These are phyloP conservation scores for Siniperca chuatsi DNA, from an alignment of 2,113 vertebrate genomes.

Conservation along the genomic window DNA sequence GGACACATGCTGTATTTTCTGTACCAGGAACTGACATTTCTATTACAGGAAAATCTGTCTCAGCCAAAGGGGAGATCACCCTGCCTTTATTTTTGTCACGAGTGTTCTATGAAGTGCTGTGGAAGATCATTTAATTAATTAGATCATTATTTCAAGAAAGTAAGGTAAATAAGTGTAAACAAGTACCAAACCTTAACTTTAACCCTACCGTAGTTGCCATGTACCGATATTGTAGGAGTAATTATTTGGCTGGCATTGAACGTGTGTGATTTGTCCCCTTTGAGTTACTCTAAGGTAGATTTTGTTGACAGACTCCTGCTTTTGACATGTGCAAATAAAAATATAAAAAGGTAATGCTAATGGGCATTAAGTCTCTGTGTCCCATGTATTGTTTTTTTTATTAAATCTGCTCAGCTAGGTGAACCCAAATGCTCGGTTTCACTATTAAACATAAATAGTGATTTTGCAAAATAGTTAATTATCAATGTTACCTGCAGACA, in stretches of 20 bases:
- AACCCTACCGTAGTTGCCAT: neutral
- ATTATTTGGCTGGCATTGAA: neutral
- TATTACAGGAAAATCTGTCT: conserved; percentile 3
- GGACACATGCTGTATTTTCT: neutral
- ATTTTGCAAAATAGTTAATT: no score
- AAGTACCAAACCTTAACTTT: neutral
- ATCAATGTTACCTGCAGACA: no score
- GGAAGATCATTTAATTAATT: neutral
- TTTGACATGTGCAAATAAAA: no score
- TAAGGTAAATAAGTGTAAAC: neutral
- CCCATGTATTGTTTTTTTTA: no score
- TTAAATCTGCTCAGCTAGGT: no score
- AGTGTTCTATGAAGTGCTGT: neutral
- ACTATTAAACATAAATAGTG: no score
- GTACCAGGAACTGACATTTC: conserved; percentile 21
- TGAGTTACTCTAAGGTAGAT: no score
- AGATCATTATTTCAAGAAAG: neutral
- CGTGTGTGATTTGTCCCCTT: no score
- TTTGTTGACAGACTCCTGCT: no score
- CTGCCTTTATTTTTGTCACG: neutral
- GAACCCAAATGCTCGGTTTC: no score
- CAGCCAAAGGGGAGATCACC: neutral
- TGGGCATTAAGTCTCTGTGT: no score
- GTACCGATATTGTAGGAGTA: neutral
- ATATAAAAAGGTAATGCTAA: no score